Percentiles rank a stretch among this genome's conserved stretches.
Conservation (phyloP, 2,888 invertebrate genomes). For the Strigamia maritima region DNA sequence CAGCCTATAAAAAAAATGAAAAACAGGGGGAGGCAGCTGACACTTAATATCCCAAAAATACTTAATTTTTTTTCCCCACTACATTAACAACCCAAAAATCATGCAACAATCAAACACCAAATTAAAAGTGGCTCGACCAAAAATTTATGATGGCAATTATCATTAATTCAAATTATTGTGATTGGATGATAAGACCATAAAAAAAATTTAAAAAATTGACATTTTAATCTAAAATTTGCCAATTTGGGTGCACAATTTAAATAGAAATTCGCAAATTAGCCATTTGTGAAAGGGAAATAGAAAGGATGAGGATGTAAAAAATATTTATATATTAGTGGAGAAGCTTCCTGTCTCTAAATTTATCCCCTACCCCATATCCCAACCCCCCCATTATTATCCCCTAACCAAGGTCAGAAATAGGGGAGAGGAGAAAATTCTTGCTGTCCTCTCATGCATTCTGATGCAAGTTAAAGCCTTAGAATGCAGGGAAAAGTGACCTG, state of each 20-base stretch:
- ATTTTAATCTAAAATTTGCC: neutral
- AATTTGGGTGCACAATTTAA: neutral
- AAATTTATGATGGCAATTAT: neutral
- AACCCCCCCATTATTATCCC: constrained; percentile 36
- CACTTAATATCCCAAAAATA: neutral
- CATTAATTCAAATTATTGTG: constrained; percentile 20
- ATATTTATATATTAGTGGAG: constrained; percentile 1
- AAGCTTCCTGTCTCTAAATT: constrained; percentile 37
- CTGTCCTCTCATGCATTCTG: constrained; percentile 25
- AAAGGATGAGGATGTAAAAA: constrained; percentile 20
- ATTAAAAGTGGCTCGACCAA: neutral
- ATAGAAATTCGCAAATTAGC: neutral
- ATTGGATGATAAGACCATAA: neutral
- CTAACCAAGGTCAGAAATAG: constrained; percentile 27
- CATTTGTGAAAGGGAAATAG: neutral
- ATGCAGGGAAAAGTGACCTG: neutral
- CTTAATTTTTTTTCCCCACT: neutral
- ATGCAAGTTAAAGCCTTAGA: constrained; percentile 11
- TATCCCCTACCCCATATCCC: constrained; percentile 25
- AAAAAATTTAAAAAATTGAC: neutral
- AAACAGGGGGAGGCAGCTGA: neutral
- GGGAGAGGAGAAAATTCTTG: constrained; percentile 13
- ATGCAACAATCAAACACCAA: neutral
- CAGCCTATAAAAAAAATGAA: constrained; percentile 1
- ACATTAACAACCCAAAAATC: neutral